Percentiles rank a stretch among this genome's conserved stretches.
phyloP scores from a whole-genome alignment of 1,140 invertebrate species.

The Drosophila takahashii region DNA sequence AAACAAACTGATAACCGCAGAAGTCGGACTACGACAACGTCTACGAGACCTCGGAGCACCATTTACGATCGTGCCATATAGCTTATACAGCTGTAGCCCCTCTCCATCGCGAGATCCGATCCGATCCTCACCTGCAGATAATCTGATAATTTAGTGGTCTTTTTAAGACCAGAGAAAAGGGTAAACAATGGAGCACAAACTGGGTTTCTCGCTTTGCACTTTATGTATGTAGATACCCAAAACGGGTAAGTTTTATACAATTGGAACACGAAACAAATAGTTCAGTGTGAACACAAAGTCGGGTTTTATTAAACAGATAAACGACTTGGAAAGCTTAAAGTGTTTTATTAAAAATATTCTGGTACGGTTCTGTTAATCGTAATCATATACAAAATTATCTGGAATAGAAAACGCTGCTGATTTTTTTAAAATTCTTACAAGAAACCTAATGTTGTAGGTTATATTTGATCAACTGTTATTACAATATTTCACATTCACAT shows the following conservation, averaged over 20 bases:
- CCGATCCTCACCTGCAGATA: conserved; percentile 27
- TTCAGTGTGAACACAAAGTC: not conserved
- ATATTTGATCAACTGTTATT: too few relatives aligned
- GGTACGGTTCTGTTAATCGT: too few relatives aligned
- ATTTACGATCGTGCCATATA: conserved; percentile 32
- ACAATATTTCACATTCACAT: too few relatives aligned
- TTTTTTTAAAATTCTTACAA: too few relatives aligned
- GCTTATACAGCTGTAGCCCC: conserved; percentile 14
- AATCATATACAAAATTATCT: too few relatives aligned
- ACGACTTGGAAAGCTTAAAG: too few relatives aligned
- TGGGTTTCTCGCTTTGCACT: not conserved
- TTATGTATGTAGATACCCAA: not conserved
- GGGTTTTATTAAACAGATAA: too few relatives aligned
- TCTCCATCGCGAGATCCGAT: conserved; percentile 19
- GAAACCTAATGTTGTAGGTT: too few relatives aligned
- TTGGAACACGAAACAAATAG: not conserved
- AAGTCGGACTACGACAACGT: conserved; percentile 75
- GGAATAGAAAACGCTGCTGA: too few relatives aligned
- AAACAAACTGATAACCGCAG: conserved; percentile 80
- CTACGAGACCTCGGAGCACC: conserved; percentile 38
- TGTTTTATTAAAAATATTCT: too few relatives aligned
- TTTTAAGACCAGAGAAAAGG: conserved; percentile 2
- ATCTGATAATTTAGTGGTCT: conserved; percentile 31
- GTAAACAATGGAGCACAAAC: conserved; percentile 17
- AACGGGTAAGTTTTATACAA: not conserved